Conservation (phyloP, 2,888 invertebrate species). For the Lasioglossum malachurum region DNA sequence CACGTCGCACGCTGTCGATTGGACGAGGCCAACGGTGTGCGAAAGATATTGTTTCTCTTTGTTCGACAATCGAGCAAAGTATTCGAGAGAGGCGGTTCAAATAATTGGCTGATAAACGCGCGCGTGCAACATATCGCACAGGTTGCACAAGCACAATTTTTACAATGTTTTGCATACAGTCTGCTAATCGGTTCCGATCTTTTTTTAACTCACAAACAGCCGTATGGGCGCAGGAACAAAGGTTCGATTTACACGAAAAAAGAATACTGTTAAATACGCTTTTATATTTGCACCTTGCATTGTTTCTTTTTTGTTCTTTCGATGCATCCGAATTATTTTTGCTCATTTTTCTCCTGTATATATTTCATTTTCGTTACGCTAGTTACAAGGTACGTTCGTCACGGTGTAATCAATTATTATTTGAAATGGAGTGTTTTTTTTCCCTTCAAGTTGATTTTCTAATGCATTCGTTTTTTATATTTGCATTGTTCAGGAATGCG, state of each 20-base stretch:
- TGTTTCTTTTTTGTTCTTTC: not conserved
- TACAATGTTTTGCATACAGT: conserved; percentile 31
- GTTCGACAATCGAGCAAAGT: conserved; percentile 12
- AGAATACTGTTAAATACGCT: conserved; percentile 7
- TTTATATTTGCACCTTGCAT: not conserved
- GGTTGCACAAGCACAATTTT: conserved; percentile 10
- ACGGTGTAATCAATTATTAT: not conserved
- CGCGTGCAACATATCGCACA: conserved; percentile 2
- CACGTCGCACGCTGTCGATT: conserved; percentile 21
- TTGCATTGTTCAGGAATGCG: not conserved
- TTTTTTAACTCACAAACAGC: conserved; percentile 9
- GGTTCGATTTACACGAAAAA: conserved; percentile 33
- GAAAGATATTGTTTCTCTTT: conserved; percentile 11
- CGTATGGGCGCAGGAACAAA: conserved; percentile 25
- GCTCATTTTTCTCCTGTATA: not conserved
- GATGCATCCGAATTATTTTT: not conserved
- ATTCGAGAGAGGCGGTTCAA: not conserved
- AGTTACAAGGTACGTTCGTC: not conserved
- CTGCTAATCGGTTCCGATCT: conserved; percentile 23
- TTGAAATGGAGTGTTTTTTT: not conserved
- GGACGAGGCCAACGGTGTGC: not conserved
- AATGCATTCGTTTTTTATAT: not conserved
- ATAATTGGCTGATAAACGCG: conserved; percentile 14
- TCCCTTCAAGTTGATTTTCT: not conserved
- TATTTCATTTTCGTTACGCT: not conserved